These are phyloP conservation scores for Zaprionus bogoriensis DNA, from an alignment of 2,888 invertebrate species.

Conservation along the genomic window DNA sequence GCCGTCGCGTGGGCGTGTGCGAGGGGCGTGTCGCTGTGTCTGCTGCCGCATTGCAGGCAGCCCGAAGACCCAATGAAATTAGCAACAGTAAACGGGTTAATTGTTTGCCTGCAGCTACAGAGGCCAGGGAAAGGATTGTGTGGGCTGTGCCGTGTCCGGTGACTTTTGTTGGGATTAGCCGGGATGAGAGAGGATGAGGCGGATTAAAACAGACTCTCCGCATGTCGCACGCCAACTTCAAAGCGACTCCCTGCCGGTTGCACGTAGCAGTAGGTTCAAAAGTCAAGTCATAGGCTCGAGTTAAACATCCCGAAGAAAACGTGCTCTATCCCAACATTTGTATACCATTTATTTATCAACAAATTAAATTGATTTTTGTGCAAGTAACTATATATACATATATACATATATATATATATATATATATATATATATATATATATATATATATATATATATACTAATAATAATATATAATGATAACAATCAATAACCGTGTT, in stretches of 20 bases:
- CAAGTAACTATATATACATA: too few relatives aligned
- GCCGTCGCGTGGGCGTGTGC: constrained; percentile 53
- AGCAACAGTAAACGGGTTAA: constrained; percentile 77
- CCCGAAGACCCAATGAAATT: constrained; percentile 65
- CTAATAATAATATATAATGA: too few relatives aligned
- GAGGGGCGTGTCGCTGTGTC: constrained; percentile 51
- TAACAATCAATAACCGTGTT: too few relatives aligned
- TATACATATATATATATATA: too few relatives aligned
- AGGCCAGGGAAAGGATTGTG: constrained; percentile 66
- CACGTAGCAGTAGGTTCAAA: constrained; percentile 27
- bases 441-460: too few relatives aligned
- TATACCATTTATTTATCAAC: too few relatives aligned
- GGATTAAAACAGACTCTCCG: constrained; percentile 50
- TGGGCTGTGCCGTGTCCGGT: constrained; percentile 61
- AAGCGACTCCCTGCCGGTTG: constrained; percentile 10
- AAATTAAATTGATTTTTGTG: too few relatives aligned
- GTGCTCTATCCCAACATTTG: too few relatives aligned
- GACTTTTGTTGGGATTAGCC: constrained; percentile 77
- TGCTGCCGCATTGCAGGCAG: constrained; percentile 36
- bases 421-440: too few relatives aligned
- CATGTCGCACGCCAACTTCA: constrained; percentile 15
- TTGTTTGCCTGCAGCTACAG: constrained; percentile 47
- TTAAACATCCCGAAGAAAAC: too few relatives aligned
- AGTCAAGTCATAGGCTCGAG: constrained; percentile 41
- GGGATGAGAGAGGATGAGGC: constrained; percentile 74